These are phyloP conservation scores for Sternotherus odoratus DNA, from an alignment of 2,797 vertebrate genomes.

Conservation along the genomic window DNA sequence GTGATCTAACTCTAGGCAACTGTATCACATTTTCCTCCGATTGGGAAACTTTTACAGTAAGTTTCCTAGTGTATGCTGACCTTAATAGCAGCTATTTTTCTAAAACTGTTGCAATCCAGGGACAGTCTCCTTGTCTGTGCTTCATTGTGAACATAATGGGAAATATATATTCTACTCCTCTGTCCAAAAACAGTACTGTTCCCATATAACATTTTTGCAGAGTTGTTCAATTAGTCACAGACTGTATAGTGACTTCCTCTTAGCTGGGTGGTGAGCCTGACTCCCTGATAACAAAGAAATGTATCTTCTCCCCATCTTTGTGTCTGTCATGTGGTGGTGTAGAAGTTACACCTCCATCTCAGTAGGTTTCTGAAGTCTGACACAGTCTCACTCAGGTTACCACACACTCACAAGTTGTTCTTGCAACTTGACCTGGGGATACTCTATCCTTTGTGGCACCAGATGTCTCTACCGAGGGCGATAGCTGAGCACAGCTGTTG, in stretches of 20 bases:
- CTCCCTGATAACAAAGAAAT: background rate
- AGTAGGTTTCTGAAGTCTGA: background rate
- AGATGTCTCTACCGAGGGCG: background rate
- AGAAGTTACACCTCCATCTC: background rate
- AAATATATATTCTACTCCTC: background rate
- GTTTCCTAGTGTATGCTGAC: background rate
- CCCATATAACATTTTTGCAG: background rate
- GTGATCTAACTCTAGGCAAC: background rate
- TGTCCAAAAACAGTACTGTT: background rate
- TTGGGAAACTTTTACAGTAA: background rate
- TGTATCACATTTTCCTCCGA: background rate
- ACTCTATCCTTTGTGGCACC: rapidly evolving
- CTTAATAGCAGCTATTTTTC: background rate
- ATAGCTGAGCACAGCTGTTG: background rate
- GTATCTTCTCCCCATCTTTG: background rate
- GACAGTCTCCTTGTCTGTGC: background rate
- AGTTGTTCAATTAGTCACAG: background rate
- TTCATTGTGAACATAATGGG: rapidly evolving
- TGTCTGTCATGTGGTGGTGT: background rate
- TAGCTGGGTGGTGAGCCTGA: background rate
- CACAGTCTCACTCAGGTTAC: background rate
- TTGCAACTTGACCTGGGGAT: background rate
- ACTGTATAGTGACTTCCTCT: background rate
- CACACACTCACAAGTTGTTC: background rate
- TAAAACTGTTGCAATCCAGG: background rate